Conservation (phyloP, 2,797 vertebrate species). For the Lerista edwardsae region DNA sequence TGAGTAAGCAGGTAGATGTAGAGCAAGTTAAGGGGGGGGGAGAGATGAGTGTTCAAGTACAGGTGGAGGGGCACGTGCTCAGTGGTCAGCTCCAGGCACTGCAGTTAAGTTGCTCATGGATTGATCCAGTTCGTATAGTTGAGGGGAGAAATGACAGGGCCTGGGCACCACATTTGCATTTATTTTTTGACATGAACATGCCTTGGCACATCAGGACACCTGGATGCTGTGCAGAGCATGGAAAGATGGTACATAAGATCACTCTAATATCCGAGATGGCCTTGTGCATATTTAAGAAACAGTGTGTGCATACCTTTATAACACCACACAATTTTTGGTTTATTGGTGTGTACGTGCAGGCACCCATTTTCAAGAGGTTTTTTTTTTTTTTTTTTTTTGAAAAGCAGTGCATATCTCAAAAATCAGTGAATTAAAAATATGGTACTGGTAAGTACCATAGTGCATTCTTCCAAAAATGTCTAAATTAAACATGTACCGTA, state of each 20-base stretch:
- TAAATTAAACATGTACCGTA: too few relatives aligned
- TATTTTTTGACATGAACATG: too few relatives aligned
- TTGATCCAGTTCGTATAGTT: background rate
- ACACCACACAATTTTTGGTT: too few relatives aligned
- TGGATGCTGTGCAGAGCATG: background rate
- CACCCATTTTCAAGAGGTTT: too few relatives aligned
- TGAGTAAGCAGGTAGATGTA: background rate
- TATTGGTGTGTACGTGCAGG: too few relatives aligned
- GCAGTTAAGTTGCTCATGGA: background rate
- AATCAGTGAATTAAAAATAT: too few relatives aligned
- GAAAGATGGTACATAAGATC: background rate
- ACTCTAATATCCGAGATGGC: background rate
- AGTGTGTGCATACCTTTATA: too few relatives aligned
- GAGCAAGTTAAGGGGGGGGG: constrained; percentile 41
- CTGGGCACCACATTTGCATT: background rate
- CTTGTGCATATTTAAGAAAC: too few relatives aligned
- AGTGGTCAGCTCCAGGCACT: background rate
- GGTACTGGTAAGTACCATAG: too few relatives aligned
- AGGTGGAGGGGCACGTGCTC: background rate
- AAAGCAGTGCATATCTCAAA: too few relatives aligned
- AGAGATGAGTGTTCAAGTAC: constrained; percentile 37
- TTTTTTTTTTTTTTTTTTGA: too few relatives aligned
- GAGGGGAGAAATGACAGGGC: background rate
- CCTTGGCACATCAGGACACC: background rate
- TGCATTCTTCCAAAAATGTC: too few relatives aligned